Evolutionary conservation across 2,113 vertebrate species (phyloP).

Genomic region (Thinocorus orbignyianus): DNA sequence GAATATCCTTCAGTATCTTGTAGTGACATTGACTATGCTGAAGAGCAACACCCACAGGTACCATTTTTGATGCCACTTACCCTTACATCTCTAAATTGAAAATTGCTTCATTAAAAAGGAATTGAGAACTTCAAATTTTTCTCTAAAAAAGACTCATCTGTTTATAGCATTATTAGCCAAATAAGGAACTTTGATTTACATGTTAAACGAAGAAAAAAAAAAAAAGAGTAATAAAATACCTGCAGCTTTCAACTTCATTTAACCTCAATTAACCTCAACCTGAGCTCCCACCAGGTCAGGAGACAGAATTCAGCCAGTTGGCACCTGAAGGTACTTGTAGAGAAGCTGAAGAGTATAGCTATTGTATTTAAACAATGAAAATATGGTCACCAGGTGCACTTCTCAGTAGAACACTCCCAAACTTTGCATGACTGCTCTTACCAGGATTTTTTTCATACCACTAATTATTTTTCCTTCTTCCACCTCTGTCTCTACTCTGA

Average conservation of each 20-base stretch:
- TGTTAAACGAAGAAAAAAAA: background rate
- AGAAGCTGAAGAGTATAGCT: background rate
- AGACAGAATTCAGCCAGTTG: background rate
- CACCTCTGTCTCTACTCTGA: background rate
- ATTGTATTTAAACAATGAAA: background rate
- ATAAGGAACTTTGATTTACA: background rate
- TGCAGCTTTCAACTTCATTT: background rate
- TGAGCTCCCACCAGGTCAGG: background rate
- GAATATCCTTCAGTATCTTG: background rate
- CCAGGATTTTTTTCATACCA: background rate
- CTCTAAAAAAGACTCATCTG: background rate
- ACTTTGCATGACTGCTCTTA: background rate
- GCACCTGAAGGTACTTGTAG: background rate
- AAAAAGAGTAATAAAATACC: background rate
- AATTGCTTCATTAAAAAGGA: background rate
- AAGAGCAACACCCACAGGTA: background rate
- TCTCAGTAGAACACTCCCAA: background rate
- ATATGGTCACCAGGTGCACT: background rate
- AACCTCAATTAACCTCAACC: background rate
- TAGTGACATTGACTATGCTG: background rate
- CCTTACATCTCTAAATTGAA: background rate
- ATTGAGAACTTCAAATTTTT: background rate
- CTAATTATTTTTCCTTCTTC: slow-evolving; percentile 34
- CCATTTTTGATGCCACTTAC: background rate
- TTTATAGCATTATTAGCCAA: background rate